Conservation (phyloP, 2,113 vertebrate genomes). For the Isurus oxyrinchus region DNA sequence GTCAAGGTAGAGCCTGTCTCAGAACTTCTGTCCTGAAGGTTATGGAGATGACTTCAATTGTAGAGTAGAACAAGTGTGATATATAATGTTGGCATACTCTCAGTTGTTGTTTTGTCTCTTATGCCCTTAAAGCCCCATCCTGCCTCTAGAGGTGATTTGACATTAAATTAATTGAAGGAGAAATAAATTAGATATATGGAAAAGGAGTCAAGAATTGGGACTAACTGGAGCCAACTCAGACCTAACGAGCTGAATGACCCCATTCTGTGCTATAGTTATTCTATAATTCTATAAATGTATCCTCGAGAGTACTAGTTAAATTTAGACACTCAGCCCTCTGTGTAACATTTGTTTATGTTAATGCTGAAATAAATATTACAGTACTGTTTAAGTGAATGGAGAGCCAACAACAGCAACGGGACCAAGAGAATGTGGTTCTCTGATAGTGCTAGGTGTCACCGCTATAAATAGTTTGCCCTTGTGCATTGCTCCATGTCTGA, state of each 20-base stretch:
- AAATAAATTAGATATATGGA: no score
- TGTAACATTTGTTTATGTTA: not conserved
- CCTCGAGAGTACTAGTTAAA: not conserved
- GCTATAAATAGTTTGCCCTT: not conserved
- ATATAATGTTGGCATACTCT: not conserved
- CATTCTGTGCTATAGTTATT: no score
- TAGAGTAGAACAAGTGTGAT: not conserved
- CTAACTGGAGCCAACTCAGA: no score
- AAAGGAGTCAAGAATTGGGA: no score
- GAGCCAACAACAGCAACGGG: not conserved
- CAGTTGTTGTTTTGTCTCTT: not conserved
- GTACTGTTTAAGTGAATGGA: not conserved
- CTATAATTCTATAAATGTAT: not conserved
- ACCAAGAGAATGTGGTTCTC: not conserved
- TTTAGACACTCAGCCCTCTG: not conserved
- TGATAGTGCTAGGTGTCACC: not conserved
- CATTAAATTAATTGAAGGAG: not conserved
- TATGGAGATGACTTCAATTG: not conserved
- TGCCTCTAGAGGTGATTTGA: not conserved
- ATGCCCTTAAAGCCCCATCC: not conserved
- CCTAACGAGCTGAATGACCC: no score
- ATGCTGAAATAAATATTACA: not conserved
- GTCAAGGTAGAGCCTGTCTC: not conserved
- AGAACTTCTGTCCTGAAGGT: not conserved
- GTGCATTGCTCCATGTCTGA: not conserved